A percentile compares a stretch with the other conserved stretches of the same genome.
phyloP scores from a whole-genome alignment of 2,888 invertebrate species.

The Mongoloraphidia duomilia region DNA sequence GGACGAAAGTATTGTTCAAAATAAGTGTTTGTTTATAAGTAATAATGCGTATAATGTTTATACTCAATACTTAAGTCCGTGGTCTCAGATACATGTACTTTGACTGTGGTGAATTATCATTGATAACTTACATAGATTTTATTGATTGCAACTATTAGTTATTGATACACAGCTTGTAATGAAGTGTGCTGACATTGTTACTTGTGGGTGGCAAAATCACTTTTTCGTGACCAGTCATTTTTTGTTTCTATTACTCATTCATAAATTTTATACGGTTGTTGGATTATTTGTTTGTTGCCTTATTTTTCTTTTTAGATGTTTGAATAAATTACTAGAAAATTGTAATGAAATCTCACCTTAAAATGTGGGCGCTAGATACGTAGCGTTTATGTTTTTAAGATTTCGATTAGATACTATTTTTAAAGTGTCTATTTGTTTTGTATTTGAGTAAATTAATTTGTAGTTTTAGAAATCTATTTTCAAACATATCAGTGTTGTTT shows the following conservation, averaged over 20 bases:
- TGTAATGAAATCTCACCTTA: no score
- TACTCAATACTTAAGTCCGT: background rate
- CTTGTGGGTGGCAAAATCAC: slow-evolving; percentile 2
- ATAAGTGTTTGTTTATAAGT: background rate
- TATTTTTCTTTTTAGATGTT: background rate
- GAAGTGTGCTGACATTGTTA: background rate
- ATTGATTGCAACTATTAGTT: slow-evolving; percentile 8
- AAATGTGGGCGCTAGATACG: no score
- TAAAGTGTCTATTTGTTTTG: no score
- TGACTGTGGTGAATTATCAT: slow-evolving; percentile 2
- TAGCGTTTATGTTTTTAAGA: no score
- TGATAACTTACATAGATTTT: slow-evolving; percentile 4
- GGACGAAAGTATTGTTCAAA: background rate
- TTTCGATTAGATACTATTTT: no score
- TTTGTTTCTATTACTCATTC: background rate
- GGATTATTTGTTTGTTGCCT: background rate
- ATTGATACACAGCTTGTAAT: slow-evolving; percentile 1
- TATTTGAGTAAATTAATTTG: no score
- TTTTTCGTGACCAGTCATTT: background rate
- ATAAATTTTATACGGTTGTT: background rate
- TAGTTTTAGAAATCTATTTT: no score
- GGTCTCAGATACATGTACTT: background rate
- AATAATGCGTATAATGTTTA: background rate
- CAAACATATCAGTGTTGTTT: no score
- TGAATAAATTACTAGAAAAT: no score